Conservation (phyloP, 2,113 vertebrate species). For the Brienomyrus longianalis region DNA sequence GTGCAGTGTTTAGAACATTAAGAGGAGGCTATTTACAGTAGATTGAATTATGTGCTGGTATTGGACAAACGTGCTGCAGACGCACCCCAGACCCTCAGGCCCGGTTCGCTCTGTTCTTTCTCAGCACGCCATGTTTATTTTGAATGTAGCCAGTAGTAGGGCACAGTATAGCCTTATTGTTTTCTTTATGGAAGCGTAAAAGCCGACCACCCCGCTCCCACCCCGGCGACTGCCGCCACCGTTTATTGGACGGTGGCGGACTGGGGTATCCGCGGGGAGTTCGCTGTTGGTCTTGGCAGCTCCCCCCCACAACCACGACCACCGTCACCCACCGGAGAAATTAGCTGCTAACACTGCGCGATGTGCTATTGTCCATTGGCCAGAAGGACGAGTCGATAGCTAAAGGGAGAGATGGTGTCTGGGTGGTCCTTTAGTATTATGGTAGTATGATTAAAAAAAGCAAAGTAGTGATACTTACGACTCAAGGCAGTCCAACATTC, state of each 20-base stretch:
- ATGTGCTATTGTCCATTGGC: constrained; percentile 10
- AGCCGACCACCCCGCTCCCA: background rate
- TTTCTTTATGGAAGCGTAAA: constrained; percentile 4
- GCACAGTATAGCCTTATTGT: background rate
- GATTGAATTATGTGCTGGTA: constrained; percentile 11
- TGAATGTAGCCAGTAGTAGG: background rate
- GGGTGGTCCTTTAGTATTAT: constrained; percentile 1
- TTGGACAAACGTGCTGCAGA: background rate
- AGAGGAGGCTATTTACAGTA: constrained; percentile 7
- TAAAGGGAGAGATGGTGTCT: background rate
- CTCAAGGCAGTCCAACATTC: background rate
- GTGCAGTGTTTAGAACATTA: constrained; percentile 11
- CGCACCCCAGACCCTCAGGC: background rate
- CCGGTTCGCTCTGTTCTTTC: background rate
- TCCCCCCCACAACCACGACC: background rate
- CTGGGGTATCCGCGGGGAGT: background rate
- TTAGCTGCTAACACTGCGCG: background rate
- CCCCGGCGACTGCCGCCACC: background rate
- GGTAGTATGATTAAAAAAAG: background rate
- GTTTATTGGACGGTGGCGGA: background rate
- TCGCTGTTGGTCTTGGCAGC: background rate
- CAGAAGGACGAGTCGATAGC: background rate
- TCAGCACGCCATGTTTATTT: constrained; percentile 3
- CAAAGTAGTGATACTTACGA: background rate
- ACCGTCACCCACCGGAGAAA: background rate